Evolutionary conservation across 2,113 vertebrate genomes (phyloP), one percentile per base, ranked within the genome.

Genomic region (Hippolais icterina): DNA sequence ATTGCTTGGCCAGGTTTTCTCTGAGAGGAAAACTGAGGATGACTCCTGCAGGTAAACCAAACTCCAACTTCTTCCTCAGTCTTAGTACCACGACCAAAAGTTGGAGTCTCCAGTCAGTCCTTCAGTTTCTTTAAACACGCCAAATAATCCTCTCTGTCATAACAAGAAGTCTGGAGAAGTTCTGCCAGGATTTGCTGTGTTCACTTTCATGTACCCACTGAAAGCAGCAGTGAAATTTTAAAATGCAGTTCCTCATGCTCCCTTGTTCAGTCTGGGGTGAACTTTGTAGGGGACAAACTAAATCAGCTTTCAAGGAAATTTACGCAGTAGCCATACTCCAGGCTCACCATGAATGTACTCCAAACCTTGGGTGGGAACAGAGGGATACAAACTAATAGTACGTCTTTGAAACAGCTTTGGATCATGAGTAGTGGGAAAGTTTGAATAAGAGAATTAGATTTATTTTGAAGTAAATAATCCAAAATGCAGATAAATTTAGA

Each of bases 51-150:
- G 22, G 24, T 64, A 64, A 86, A n/a, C 21, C 24, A 17, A 83
- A 64, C 35, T 60, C 52, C 21, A 64, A 61, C 15, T 56, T 35
- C 49, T 17, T 49, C 27, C 66, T 82, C 28, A 57, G 46, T 28
- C 42, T 37, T 41, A 41, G 31, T 22, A 64, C 6, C 16, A 50
- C 0, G 0, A 31, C 17, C 15, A 76, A 64, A 27, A 52, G 27
- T 2, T 49, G 6, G 15, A 16, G 27, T 41, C 31, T 57, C 22
- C 0, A 2, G 35, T 77, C 0, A 2, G 35, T 77, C 25, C 23
- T 72, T 60, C 57, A 10, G 12, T 11, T 28, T 27, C 53, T 63
- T 68, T 27, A 46, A 86, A 57, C 5, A 46, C 1, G 5, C 5
- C 21, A 42, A 74, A 78, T 4, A 49, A 65, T 14, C 18, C 46